phyloP scores from a whole-genome alignment of 1,140 invertebrate genomes.

The Aphelinus atriplicis region DNA sequence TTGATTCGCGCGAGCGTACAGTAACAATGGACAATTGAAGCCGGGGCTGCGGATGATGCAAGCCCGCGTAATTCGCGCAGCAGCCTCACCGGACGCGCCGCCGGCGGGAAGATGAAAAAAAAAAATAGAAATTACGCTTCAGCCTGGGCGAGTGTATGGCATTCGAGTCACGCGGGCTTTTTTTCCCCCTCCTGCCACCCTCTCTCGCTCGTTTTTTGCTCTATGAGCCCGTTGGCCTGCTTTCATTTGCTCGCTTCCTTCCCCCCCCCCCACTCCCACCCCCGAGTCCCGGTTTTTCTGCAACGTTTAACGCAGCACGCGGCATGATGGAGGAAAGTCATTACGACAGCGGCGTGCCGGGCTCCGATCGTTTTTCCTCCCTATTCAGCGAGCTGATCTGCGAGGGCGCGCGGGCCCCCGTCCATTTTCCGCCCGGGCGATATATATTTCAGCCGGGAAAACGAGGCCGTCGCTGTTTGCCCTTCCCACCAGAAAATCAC shows the following conservation, averaged over 20 bases:
- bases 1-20: too few relatives aligned
- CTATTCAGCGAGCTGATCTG: too few relatives aligned
- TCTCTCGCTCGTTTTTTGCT: conserved; percentile 2
- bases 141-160: background rate
- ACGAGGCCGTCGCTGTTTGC: too few relatives aligned
- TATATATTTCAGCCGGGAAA: too few relatives aligned
- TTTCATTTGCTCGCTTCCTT: background rate
- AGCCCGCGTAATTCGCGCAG: too few relatives aligned
- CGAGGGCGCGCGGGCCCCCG: too few relatives aligned
- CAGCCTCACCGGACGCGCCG: too few relatives aligned
- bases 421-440: too few relatives aligned
- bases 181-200: background rate
- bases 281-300: background rate
- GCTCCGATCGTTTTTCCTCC: too few relatives aligned
- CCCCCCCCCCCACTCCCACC: background rate
- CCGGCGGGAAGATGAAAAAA: background rate
- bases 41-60: too few relatives aligned
- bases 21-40: too few relatives aligned
- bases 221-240: background rate
- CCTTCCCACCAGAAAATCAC: too few relatives aligned
- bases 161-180: conserved; percentile 9
- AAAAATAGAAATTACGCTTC: conserved; percentile 5
- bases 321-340: conserved; percentile 26
- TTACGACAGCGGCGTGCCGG: background rate
- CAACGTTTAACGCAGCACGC: background rate